Base-by-base conservation (phyloP, 2,888 invertebrate genomes). In the Orthosia gracilis region DNA sequence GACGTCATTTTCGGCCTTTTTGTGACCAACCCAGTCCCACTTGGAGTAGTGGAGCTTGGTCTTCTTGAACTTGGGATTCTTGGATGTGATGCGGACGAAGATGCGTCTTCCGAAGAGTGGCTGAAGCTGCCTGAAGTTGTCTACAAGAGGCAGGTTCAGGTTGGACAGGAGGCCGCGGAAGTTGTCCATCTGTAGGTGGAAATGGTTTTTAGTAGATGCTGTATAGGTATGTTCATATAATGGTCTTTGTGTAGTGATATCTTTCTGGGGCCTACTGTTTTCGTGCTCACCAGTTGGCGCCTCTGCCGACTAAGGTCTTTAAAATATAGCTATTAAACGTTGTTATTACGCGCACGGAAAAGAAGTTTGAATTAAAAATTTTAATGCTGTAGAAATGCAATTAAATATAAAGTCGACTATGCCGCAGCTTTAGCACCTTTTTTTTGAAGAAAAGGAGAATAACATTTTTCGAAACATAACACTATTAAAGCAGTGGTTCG, bases 121-220 rank as follows among this genome's bases (percentile, higher is more conserved):
- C 88, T 98, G 98, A 11, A 98, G 92, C 82, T 95, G 95, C 76
- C 98, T 97, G 92, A 97, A 98, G 95, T 98, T 98, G 93, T 98
- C 98, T 13, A 97, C 97, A 11, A 98, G 94, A n/a, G 96, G 95
- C 40, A 97, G 96, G 88, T 97, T 97, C 87, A 97, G 95, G 83
- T 97, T 97, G 85, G 97, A 97, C 23, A 97, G 97, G 61, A 98
- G 95, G 54, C 97, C 97, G 74, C 97, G 96, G 94, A 97, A 97
- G 91, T 97, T 97, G 86, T 97, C 97, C 96, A 97, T 97, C 97
- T 97, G 92, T 21, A 90, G 91, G 66, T 52, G 72, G 73, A 49
- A 45, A 40, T 54, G 0, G n/a, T 23, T 0, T 4, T 69, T n/a
- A 66, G 66, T 52, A n/a, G 1, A 26, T 31, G 11, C 15, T 73